These are phyloP conservation scores for Drosophila diplacantha DNA, from an alignment of 2,888 invertebrate genomes.

Conservation along the genomic window DNA sequence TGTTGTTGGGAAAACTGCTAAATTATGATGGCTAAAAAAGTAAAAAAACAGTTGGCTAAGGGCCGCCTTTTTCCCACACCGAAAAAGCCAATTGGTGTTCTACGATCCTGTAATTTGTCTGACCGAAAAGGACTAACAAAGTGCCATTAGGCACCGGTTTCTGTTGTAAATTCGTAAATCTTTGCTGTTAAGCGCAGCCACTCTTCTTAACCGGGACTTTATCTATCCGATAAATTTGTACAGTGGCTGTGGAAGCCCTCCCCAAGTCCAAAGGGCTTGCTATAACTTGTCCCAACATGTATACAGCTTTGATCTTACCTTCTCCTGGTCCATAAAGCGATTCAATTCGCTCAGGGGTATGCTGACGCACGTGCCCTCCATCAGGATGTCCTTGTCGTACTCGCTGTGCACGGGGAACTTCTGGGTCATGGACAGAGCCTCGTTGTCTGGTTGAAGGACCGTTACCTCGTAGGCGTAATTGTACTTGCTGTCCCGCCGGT, in stretches of 20 bases:
- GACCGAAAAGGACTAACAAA: not conserved
- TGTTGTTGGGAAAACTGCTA: no score
- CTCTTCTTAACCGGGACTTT: no score
- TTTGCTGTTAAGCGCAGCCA: no score
- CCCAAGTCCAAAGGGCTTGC: not conserved
- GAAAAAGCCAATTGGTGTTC: no score
- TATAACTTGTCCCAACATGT: not conserved
- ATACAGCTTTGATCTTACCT: slow-evolving; percentile 55
- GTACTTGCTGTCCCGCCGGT: slow-evolving; percentile 69
- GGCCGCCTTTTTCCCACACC: no score
- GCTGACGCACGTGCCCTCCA: slow-evolving; percentile 76
- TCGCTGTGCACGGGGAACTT: slow-evolving; percentile 77
- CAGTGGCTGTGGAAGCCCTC: not conserved
- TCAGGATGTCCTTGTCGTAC: slow-evolving; percentile 75
- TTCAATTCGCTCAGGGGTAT: slow-evolving; percentile 70
- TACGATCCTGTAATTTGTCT: not conserved
- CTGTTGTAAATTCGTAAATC: not conserved
- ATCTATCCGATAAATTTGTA: not conserved
- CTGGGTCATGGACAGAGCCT: slow-evolving; percentile 74
- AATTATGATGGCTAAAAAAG: not conserved
- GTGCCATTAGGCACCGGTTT: not conserved
- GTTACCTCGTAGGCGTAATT: slow-evolving; percentile 77
- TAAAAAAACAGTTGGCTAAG: not conserved
- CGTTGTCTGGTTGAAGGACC: slow-evolving; percentile 73
- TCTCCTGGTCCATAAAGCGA: slow-evolving; percentile 72